These are phyloP conservation scores for Euphonia xanthogaster DNA, from an alignment of 2,797 vertebrate genomes.

Conservation along the genomic window DNA sequence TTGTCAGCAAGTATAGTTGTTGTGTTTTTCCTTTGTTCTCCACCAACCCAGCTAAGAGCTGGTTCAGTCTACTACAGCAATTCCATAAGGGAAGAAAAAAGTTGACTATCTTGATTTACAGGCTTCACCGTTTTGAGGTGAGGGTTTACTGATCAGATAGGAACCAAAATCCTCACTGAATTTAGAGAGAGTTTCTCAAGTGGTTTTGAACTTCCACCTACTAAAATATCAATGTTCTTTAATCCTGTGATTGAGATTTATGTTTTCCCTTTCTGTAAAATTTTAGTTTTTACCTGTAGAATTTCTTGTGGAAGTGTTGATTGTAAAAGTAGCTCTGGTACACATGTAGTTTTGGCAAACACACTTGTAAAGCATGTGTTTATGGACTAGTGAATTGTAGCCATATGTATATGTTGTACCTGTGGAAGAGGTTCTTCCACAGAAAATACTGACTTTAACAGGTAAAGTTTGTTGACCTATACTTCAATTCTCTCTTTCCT, in stretches of 20 bases:
- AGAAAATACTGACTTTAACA: neutral
- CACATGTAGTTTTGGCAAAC: neutral
- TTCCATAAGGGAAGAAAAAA: neutral
- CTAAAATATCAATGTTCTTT: neutral
- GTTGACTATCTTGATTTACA: neutral
- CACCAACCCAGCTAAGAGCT: neutral
- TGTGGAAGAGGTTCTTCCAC: neutral
- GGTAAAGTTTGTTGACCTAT: neutral
- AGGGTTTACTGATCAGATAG: neutral
- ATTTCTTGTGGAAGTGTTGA: neutral
- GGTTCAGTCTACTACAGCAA: neutral
- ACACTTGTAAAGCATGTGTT: neutral
- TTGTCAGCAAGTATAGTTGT: neutral
- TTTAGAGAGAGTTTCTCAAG: neutral
- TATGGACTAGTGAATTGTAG: neutral
- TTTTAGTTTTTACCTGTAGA: neutral
- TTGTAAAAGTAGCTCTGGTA: neutral
- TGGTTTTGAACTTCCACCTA: neutral
- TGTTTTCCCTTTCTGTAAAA: neutral
- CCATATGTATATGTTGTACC: neutral
- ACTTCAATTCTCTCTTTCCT: neutral
- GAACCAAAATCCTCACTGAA: neutral
- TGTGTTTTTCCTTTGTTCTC: neutral
- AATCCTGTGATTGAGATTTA: neutral
- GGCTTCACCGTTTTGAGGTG: neutral